These are phyloP conservation scores for Acanthurus tractus DNA, from an alignment of 2,797 vertebrate species.

Conservation along the genomic window DNA sequence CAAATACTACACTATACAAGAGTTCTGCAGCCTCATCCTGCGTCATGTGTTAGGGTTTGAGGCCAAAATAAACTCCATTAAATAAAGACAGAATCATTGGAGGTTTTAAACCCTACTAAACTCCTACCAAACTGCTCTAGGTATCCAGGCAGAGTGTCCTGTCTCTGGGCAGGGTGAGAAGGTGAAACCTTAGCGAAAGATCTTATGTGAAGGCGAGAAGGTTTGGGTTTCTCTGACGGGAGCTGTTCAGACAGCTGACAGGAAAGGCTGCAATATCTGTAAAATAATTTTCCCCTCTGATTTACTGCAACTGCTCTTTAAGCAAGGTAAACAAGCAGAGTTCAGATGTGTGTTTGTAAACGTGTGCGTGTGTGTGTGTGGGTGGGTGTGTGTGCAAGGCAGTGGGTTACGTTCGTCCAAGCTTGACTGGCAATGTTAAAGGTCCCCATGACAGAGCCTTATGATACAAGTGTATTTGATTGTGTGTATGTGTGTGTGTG, in stretches of 20 bases:
- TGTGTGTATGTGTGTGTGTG: slow-evolving; percentile 9
- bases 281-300: slow-evolving; percentile 31
- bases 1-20: slow-evolving; percentile 24
- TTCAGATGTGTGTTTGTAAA: not conserved
- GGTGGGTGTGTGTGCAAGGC: not conserved
- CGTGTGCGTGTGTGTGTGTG: not conserved
- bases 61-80: not conserved
- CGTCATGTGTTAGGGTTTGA: slow-evolving; percentile 11
- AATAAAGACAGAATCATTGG: not conserved
- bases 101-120: not conserved
- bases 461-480: not conserved
- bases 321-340: slow-evolving; percentile 27
- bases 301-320: slow-evolving; percentile 45
- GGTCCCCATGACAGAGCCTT: not conserved
- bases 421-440: slow-evolving; percentile 7
- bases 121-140: not conserved
- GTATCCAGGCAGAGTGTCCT: slow-evolving; percentile 19
- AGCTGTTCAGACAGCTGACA: slow-evolving; percentile 60
- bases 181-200: slow-evolving; percentile 41
- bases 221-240: slow-evolving; percentile 57
- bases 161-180: slow-evolving; percentile 20
- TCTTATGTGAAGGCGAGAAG: slow-evolving; percentile 5
- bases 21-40: not conserved
- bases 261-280: slow-evolving; percentile 50
- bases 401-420: slow-evolving; percentile 33